Evolutionary conservation across 2,113 vertebrate species (phyloP), one percentile per base, ranked within the genome.

Genomic region (Callionymus lyra): DNA sequence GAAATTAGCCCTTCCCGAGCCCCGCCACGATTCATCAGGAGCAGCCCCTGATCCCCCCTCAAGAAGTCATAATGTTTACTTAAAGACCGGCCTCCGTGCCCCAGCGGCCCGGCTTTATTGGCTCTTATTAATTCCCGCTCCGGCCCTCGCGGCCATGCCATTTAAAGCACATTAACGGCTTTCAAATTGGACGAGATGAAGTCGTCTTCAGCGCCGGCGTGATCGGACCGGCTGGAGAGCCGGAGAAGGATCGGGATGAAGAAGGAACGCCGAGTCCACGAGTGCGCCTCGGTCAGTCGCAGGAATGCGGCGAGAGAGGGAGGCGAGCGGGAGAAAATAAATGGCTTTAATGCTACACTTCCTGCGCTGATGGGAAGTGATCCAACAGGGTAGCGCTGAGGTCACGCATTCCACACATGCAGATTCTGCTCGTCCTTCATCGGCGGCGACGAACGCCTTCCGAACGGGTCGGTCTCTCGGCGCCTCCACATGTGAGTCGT

Each of bases 41-140:
- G 19, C 51, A 63, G 63, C 63, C 49, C 64, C 48, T 58, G 59
- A 12, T 64, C 68, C 53, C 70, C 57, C 61, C 68, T 79, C 62
- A 68, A 77, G 65, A 81, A 86, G 82, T 81, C 80, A 58, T 83
- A 57, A 75, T 73, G 75, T 77, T 83, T 77, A 74, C 78, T 86
- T 81, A 82, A 57, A 56, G 72, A 72, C 78, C 65, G 59, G 67
- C 74, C 46, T 41, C 47, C 61, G 63, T 56, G 77, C 75, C 77
- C 65, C 77, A 75, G 59, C 63, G 83, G 61, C 41, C n/a, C 31
- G 39, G 72, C 75, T 76, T 81, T 82, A 77, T 69, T 76, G 62
- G 60, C 72, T 75, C 80, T 85, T 80, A 74, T 73, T 84, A 83
- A 79, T 77, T 82, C 64, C 77, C 44, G 53, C 19, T 60, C 62